Percentiles rank a stretch among this genome's conserved stretches.
Evolutionary conservation across 2,113 vertebrate genomes (phyloP).

Genomic region (Illadopsis cleaveri): DNA sequence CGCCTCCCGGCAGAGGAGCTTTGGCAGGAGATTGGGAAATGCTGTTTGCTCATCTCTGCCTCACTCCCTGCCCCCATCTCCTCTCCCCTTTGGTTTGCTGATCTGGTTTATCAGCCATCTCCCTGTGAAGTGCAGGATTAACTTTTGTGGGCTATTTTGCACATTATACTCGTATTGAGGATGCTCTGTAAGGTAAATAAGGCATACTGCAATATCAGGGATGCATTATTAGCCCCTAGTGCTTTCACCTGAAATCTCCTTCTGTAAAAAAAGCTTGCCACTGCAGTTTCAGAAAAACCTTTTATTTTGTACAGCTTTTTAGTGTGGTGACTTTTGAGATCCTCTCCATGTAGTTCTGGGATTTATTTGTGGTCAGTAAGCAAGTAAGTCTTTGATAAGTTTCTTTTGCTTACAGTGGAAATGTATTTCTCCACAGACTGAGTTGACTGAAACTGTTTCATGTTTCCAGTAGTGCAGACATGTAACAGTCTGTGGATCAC

Average conservation of each 20-base stretch:
- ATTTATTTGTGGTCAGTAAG: background rate
- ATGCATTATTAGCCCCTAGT: background rate
- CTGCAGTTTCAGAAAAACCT: background rate
- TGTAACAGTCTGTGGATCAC: background rate
- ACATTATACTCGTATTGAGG: background rate
- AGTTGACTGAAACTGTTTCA: background rate
- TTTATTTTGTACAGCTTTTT: background rate
- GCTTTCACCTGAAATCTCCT: background rate
- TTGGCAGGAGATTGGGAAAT: background rate
- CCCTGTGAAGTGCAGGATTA: background rate
- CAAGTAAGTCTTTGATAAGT: background rate
- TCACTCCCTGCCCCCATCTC: background rate
- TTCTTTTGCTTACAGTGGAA: background rate
- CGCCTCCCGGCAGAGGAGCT: background rate
- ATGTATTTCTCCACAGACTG: background rate
- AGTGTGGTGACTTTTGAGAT: background rate
- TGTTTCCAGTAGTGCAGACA: background rate
- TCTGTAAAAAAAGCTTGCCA: background rate
- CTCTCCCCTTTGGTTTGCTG: background rate
- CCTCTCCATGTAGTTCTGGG: background rate
- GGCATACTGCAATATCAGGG: background rate
- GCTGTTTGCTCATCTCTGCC: background rate
- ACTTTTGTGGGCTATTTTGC: background rate
- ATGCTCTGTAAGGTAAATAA: background rate
- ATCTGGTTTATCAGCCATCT: background rate